phyloP scores from a whole-genome alignment of 2,113 vertebrate genomes.

The Lagenorhynchus albirostris region DNA sequence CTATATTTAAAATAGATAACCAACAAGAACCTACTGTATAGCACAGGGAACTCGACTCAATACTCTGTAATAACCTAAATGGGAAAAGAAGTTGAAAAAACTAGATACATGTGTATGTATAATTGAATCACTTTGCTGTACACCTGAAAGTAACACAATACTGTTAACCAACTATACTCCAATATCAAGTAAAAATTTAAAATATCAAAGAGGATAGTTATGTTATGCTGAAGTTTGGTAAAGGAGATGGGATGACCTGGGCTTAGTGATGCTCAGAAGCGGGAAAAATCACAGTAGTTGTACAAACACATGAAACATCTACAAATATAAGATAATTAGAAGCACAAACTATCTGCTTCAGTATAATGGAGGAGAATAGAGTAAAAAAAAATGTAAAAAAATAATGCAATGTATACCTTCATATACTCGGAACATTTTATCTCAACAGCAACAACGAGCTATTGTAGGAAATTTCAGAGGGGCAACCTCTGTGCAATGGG shows the following conservation, averaged over 20 bases:
- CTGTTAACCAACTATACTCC: background rate
- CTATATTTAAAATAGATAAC: background rate
- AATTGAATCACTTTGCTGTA: background rate
- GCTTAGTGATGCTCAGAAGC: background rate
- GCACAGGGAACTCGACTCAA: background rate
- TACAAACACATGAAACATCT: background rate
- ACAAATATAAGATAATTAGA: background rate
- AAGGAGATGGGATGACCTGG: background rate
- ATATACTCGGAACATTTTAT: background rate
- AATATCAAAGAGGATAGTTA: background rate
- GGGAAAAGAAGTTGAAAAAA: background rate
- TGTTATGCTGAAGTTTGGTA: background rate
- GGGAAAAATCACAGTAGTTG: background rate
- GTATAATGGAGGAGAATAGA: background rate
- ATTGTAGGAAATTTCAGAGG: background rate
- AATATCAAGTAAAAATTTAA: background rate
- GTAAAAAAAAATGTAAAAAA: background rate
- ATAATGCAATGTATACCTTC: background rate
- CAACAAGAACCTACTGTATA: background rate
- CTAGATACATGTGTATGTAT: background rate
- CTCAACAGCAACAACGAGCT: background rate
- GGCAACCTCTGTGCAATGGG: background rate
- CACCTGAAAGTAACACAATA: background rate
- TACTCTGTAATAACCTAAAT: background rate
- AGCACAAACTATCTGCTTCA: background rate